Evolutionary conservation across 2,888 invertebrate species (phyloP), one percentile per base, ranked within the genome.

Genomic region (Heteromyza rotundicornis): DNA sequence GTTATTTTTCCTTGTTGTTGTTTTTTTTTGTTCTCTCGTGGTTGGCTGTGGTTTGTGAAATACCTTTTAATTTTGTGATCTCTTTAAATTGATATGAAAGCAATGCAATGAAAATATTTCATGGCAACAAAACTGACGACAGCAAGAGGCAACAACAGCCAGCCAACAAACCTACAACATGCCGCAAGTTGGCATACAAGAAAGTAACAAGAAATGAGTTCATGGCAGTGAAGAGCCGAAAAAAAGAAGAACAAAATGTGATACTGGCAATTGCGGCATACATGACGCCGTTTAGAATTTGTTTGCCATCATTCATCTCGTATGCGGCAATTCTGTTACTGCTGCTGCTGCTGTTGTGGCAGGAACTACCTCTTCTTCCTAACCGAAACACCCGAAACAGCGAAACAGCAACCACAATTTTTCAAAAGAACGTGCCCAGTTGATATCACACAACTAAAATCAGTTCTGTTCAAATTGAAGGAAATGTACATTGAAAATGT

Each of bases 151-250:
- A 55, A 27, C 16, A 44, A 52, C 23, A 35, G 27, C 16, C 47
- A 22, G 17, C n/a, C 36, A n/a, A 35, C 3, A 36, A 36, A 54
- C 14, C 36, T 35, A 14, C 17, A 8, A 27, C 23, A 44, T 40
- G 40, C 40, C 44, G 40, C 27, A 67, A 76, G 74, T 10, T 22
- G 22, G 40, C 8, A 40, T 40, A 40, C 32, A 12, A 32, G 12
- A 32, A 77, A 76, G 72, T 72, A 72, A 70, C 71, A 74, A 74
- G 74, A 74, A 74, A 77, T 74, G 74, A 77, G 76, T 77, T 72
- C 74, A 71, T 74, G 76, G 14, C 10, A 10, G 27, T 7, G 27
- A 27, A 10, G 27, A 27, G 27, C 27, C 5, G 27, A 27, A 5
- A 27, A n/a, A 40, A 7, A 40, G 40, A n/a, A 7, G 40, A n/a